These are phyloP conservation scores for Ifrita kowaldi DNA, from an alignment of 2,113 vertebrate species.

Conservation along the genomic window DNA sequence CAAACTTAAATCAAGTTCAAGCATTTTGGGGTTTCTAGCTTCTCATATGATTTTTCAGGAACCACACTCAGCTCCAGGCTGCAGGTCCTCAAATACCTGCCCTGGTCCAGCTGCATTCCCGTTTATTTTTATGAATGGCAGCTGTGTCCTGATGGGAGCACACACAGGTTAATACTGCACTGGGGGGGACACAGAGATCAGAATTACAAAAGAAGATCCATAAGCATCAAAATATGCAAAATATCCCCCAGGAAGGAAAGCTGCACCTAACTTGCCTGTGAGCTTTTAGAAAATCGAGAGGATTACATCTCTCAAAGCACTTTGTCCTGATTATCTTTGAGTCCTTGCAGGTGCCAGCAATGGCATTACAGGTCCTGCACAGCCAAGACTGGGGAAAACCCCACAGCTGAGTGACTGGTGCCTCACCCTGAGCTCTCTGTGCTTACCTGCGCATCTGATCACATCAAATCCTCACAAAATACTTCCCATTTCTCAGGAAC, in stretches of 20 bases:
- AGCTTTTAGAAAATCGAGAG: background rate
- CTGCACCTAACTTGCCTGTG: fast-evolving
- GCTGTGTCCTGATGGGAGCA: background rate
- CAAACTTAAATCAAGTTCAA: background rate
- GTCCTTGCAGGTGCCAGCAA: background rate
- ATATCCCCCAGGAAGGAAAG: background rate
- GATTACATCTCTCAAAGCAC: background rate
- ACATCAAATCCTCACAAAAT: fast-evolving
- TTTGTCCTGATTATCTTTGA: background rate
- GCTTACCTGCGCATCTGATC: background rate
- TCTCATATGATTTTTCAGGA: background rate
- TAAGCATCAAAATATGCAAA: background rate
- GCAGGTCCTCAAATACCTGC: background rate
- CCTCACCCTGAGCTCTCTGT: background rate
- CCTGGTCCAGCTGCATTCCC: background rate
- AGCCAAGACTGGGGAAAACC: background rate
- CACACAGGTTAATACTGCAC: background rate
- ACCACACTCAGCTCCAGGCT: background rate
- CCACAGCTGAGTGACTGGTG: background rate
- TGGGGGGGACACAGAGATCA: background rate
- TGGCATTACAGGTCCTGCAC: background rate
- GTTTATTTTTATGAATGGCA: background rate
- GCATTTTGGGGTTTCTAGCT: background rate
- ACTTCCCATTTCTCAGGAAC: background rate
- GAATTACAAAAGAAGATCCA: background rate